Evolutionary conservation across 1,140 invertebrate species (phyloP), one percentile per base, ranked within the genome.

Genomic region (Onthophagus taurus): DNA sequence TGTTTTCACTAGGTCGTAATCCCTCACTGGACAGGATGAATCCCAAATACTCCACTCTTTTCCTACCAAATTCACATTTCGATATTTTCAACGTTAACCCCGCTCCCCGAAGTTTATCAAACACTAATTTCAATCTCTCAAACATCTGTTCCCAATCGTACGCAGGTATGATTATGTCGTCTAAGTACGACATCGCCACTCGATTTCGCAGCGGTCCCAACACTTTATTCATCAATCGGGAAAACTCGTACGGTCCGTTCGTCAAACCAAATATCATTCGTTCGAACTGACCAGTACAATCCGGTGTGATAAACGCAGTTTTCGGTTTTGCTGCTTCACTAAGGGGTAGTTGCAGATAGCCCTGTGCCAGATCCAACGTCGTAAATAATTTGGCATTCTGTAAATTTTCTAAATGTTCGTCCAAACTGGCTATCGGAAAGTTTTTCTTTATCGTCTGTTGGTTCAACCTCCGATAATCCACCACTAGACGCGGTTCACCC

Each of bases 201-300:
- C 21, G 49, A 49, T 59, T 13, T 49, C 53, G 9, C 46, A 63
- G 24, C 24, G 37, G 35, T 21, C 42, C 35, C 19, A 61, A 45
- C 1, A 58, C 47, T n/a, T 42, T 30, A 31, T 61, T 53, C 11
- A 64, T 48, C 20, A 52, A 50, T 18, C 37, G 21, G 37, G 49
- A 50, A 48, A 61, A 59, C 0, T 54, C 47, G 0, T 50, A 48
- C 5, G 64, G 58, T 2, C 54, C 59, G 34, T 57, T 61, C 1
- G 45, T 52, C 0, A 66, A 33, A 0, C 63, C 63, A 49, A 68
- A 71, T 7, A 63, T 63, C 45, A 68, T 52, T 38, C 53, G 47
- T 0, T 46, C 30, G 38, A 61, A 71, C 44, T 71, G 67, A 37
- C 65, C 72, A 18, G 58, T n/a, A n/a, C n/a, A n/a, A n/a, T 60